These are phyloP conservation scores for Apodemus agrarius DNA, from an alignment of 2,797 vertebrate species.

Conservation along the genomic window DNA sequence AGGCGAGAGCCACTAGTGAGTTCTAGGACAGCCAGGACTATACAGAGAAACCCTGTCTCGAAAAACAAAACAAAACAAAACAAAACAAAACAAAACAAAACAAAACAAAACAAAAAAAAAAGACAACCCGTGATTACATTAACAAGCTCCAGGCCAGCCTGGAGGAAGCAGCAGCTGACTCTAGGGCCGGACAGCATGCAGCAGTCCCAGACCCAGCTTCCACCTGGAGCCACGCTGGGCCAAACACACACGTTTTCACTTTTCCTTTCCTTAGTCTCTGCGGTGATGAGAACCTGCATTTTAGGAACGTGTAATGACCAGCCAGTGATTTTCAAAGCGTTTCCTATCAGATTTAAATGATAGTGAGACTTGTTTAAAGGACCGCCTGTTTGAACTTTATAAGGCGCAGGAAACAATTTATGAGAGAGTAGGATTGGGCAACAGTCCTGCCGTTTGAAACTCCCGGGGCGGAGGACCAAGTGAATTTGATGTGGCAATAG, in stretches of 20 bases:
- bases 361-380: constrained; percentile 60
- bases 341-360: constrained; percentile 61
- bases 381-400: constrained; percentile 59
- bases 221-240: neutral
- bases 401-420: neutral
- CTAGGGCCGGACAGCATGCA: neutral
- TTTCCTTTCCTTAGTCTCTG: constrained; percentile 21
- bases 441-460: neutral
- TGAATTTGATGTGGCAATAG: neutral
- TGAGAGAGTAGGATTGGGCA: constrained; percentile 50
- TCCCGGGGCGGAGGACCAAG: neutral
- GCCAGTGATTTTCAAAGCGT: constrained; percentile 28
- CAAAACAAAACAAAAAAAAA: no score
- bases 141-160: neutral
- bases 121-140: neutral
- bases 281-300: constrained; percentile 24
- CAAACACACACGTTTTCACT: constrained; percentile 2
- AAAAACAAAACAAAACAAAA: no score
- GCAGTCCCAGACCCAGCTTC: neutral
- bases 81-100: no score
- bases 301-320: constrained; percentile 43
- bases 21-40: no score
- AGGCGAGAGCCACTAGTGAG: neutral
- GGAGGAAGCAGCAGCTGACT: neutral
- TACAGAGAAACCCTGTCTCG: no score